Conservation (phyloP, 2,113 vertebrate genomes). For the Ailuropoda melanoleuca region DNA sequence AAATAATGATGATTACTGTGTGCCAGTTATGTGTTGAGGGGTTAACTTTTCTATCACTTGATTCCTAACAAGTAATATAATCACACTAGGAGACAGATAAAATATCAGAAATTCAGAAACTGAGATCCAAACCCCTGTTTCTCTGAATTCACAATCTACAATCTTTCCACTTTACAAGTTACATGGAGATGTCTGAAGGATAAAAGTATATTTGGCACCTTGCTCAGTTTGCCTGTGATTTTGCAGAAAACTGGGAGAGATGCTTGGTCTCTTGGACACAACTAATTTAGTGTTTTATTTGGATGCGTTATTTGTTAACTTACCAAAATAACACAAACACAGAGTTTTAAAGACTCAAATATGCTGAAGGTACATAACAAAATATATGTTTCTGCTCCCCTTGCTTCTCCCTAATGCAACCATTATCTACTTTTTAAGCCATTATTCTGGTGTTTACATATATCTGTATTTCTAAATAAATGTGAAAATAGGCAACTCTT, state of each 20-base stretch:
- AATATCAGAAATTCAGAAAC: neutral
- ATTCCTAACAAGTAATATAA: neutral
- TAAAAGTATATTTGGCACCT: neutral
- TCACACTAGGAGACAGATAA: neutral
- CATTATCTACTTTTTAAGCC: neutral
- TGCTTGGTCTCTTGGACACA: neutral
- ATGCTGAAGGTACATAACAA: neutral
- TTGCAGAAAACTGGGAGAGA: neutral
- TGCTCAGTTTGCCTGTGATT: neutral
- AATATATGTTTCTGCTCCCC: rapidly evolving
- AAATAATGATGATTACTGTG: neutral
- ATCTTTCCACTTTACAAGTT: neutral
- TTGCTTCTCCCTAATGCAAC: neutral
- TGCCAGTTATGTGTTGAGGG: neutral
- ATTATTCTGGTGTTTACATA: neutral
- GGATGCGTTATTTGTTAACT: neutral
- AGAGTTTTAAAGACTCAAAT: neutral
- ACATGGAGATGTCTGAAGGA: neutral
- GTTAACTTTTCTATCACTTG: neutral
- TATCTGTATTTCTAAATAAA: neutral
- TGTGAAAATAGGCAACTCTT: neutral
- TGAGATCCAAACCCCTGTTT: neutral
- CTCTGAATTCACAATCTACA: neutral
- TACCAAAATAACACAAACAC: neutral
- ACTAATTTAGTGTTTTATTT: neutral